Base-by-base conservation (phyloP, 2,888 invertebrate genomes). In the Petrolisthes manimaculis region DNA sequence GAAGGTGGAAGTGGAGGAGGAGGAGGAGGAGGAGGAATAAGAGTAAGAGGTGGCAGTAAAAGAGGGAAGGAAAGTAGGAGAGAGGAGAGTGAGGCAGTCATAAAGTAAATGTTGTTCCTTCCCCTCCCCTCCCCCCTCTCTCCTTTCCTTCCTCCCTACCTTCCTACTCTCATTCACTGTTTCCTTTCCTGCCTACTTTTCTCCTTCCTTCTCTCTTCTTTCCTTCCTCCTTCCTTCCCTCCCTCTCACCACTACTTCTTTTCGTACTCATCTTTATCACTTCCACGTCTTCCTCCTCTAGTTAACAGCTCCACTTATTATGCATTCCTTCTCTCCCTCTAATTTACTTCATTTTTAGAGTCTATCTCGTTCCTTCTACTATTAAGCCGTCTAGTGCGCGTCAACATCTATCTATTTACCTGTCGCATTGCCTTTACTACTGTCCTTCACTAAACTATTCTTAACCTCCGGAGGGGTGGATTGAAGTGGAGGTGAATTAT, bases 1-100 rank as follows among this genome's bases (percentile, higher is more conserved):
- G 5, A 24, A 5, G 75, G 24, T 4, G 21, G 37, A 21, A 75
- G 24, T 75, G 74, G n/a, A n/a, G 74, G 74, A 74, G 74, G 74
- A n/a, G 74, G 21, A n/a, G 74, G 74, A n/a, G 74, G 74, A 74
- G 21, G 74, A 74, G 74, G 74, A n/a, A 18, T 74, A 21, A 37
- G 37, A 37, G 37, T 37, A 37, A 37, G 37, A 37, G 37, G 37
- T 37, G 37, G 37, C 37, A 61, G 61, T 61, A 9, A 61, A 61
- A 61, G 61, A 18, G 61, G 61, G 61, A 61, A 18, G 9, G 12
- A 61, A 18, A 61, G 18, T 9, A 18, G 18, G 61, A 61, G 18
- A 61, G 12, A 61, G 61, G 61, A 37, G 37, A 37, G 37, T 37
- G 37, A 37, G 37, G 37, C 37, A 37, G 37, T 37, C 37, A 37